These are phyloP conservation scores for Sitophilus oryzae DNA, from an alignment of 1,140 invertebrate species.

Conservation along the genomic window DNA sequence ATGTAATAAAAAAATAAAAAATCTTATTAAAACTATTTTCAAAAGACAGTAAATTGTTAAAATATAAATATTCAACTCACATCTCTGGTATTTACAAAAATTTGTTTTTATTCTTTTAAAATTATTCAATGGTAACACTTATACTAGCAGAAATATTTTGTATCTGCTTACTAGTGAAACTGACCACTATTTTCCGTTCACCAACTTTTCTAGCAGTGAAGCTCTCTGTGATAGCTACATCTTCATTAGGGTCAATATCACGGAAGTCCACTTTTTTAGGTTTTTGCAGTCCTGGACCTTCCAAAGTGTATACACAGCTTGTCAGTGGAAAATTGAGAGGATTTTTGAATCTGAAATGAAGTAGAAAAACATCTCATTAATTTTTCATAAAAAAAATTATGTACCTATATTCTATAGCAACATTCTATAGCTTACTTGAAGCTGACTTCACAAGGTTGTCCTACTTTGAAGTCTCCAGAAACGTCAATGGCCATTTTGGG, in stretches of 20 bases:
- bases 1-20: too few species aligned
- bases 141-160: conserved; percentile 55
- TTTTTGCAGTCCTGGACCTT: conserved; percentile 60
- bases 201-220: conserved; percentile 52
- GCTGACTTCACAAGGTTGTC: conserved; percentile 31
- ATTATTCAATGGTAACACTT: conserved; percentile 12
- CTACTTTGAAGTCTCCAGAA: conserved; percentile 27
- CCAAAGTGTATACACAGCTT: conserved; percentile 58
- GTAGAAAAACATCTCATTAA: neutral
- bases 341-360: conserved; percentile 57
- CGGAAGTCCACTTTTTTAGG: conserved; percentile 53
- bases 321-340: conserved; percentile 56
- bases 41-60: too few species aligned
- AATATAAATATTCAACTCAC: too few species aligned
- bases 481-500: conserved; percentile 54
- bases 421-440: conserved; percentile 50
- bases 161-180: conserved; percentile 58
- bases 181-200: conserved; percentile 54
- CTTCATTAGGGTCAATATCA: conserved; percentile 54
- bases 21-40: too few species aligned
- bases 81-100: too few species aligned
- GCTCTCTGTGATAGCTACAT: conserved; percentile 51
- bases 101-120: too few species aligned
- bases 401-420: too few species aligned
- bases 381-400: conserved; percentile 24